A percentile compares a stretch with the other conserved stretches of the same genome.
Evolutionary conservation across 2,797 vertebrate species (phyloP).

Genomic region (Enteromius fasciolatus): DNA sequence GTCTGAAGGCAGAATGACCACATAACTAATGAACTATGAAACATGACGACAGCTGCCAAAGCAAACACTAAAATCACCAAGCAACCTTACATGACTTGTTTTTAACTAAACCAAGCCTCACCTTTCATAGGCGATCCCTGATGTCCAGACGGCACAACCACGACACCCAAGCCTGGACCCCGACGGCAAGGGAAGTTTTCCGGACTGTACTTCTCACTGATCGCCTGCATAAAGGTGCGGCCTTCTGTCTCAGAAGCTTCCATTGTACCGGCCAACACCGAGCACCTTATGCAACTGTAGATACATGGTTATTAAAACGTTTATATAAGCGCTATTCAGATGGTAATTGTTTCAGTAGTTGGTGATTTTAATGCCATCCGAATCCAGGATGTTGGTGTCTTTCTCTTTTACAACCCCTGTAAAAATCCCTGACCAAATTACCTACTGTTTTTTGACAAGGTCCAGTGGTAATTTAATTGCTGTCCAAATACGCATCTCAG

Average conservation of each 20-base stretch:
- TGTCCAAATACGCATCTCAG: too few relatives aligned
- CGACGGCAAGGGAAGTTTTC: slow-evolving; percentile 96
- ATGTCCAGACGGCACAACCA: slow-evolving; percentile 84
- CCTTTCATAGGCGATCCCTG: slow-evolving; percentile 98
- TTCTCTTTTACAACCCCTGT: too few relatives aligned
- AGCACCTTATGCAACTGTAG: slow-evolving; percentile 39
- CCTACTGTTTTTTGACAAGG: too few relatives aligned
- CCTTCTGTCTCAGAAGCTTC: slow-evolving; percentile 81
- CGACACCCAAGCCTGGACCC: slow-evolving; percentile 91
- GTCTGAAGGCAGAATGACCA: slow-evolving; percentile 72
- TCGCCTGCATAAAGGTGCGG: slow-evolving; percentile 95
- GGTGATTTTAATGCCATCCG: too few relatives aligned
- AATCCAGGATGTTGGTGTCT: too few relatives aligned
- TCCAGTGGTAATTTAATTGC: too few relatives aligned
- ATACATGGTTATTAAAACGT: not conserved
- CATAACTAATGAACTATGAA: slow-evolving; percentile 8
- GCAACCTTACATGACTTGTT: not conserved
- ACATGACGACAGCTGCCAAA: not conserved
- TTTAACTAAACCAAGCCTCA: slow-evolving; percentile 61
- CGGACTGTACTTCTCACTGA: slow-evolving; percentile 97
- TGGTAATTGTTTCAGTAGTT: too few relatives aligned
- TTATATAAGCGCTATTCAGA: not conserved
- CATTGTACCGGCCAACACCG: slow-evolving; percentile 75
- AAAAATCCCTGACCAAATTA: too few relatives aligned
- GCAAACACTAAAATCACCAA: not conserved